Conservation (phyloP, 2,888 invertebrate species). For the Leptinotarsa tumamoca region DNA sequence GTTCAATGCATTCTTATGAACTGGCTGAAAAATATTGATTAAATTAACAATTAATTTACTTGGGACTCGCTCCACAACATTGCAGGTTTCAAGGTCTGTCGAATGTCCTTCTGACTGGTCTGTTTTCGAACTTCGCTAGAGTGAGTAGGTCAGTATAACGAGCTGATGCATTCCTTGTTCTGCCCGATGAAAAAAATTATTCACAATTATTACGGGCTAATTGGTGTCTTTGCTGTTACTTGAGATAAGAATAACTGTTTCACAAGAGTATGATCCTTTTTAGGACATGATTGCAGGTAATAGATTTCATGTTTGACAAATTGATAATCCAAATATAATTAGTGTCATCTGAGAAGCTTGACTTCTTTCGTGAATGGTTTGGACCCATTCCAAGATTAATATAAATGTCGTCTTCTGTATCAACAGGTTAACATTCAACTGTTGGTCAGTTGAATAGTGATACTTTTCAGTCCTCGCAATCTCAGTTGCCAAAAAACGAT, state of each 20-base stretch:
- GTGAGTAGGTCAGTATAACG: constrained; percentile 42
- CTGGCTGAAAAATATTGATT: constrained; percentile 22
- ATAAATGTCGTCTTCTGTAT: background rate
- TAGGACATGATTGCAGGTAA: background rate
- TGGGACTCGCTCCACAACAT: constrained; percentile 18
- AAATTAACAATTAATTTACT: constrained; percentile 25
- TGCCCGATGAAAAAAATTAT: constrained; percentile 29
- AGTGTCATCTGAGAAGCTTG: background rate
- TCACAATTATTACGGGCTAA: constrained; percentile 39
- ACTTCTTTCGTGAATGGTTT: background rate
- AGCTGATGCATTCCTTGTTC: constrained; percentile 36
- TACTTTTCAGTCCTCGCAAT: no score
- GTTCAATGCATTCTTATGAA: constrained; percentile 13
- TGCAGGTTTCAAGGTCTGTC: constrained; percentile 31
- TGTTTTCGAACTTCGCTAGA: constrained; percentile 31
- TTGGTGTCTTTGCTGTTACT: constrained; percentile 30
- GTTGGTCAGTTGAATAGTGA: no score
- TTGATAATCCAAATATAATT: constrained; percentile 16
- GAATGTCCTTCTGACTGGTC: constrained; percentile 33
- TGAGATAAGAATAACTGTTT: constrained; percentile 23
- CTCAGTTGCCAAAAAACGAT: no score
- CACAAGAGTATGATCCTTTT: constrained; percentile 23
- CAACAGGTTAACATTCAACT: no score
- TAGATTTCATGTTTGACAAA: constrained; percentile 16
- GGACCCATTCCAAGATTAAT: background rate